Conservation (phyloP, 2,888 invertebrate genomes). For the Machimus atricapillus region DNA sequence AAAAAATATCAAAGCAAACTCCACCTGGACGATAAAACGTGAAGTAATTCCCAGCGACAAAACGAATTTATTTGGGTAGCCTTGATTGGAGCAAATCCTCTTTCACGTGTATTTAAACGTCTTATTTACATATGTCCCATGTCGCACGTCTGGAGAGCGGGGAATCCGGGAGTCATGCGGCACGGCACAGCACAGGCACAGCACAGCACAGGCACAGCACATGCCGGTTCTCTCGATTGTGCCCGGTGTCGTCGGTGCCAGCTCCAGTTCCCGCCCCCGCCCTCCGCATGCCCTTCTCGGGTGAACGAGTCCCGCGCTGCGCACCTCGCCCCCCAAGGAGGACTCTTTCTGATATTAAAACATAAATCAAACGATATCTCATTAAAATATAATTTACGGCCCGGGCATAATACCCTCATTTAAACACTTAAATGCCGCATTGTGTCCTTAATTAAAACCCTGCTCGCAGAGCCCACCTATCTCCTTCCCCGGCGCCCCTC, state of each 20-base stretch:
- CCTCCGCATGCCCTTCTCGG: background rate
- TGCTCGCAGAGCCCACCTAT: constrained; percentile 22
- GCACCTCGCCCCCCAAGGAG: background rate
- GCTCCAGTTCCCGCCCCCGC: background rate
- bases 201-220: background rate
- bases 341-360: constrained; percentile 44
- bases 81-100: constrained; percentile 38
- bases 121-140: constrained; percentile 37
- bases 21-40: constrained; percentile 13
- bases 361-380: constrained; percentile 48
- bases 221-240: background rate
- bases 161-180: background rate
- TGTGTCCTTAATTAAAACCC: constrained; percentile 48
- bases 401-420: constrained; percentile 47
- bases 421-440: constrained; percentile 48
- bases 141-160: background rate
- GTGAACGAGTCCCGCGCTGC: background rate
- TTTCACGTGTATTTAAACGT: constrained; percentile 35
- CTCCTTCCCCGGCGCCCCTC: background rate
- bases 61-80: constrained; percentile 26
- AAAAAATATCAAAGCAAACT: background rate
- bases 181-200: background rate
- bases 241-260: background rate
- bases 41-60: constrained; percentile 26
- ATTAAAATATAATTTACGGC: constrained; percentile 49